Percentiles rank a stretch among this genome's conserved stretches.
Conservation (phyloP, 2,888 invertebrate genomes). For the Xylocampa areola region DNA sequence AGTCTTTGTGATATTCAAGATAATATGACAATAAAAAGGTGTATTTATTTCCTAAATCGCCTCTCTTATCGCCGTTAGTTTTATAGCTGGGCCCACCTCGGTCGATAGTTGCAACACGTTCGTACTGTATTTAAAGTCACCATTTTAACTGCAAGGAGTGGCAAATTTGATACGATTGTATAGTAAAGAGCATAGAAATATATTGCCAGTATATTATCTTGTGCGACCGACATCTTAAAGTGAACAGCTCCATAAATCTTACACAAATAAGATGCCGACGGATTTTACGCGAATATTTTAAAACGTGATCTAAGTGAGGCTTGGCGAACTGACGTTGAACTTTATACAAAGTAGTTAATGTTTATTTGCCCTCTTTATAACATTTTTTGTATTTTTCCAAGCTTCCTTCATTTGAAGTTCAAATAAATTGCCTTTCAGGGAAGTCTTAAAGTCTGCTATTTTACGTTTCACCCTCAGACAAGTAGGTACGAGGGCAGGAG, state of each 20-base stretch:
- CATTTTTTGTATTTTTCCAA: conserved; percentile 25
- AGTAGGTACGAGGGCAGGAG: conserved; percentile 25
- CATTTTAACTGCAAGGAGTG: conserved; percentile 34
- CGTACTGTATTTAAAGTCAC: conserved; percentile 21
- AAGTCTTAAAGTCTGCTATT: conserved; percentile 50
- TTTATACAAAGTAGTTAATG: conserved; percentile 30
- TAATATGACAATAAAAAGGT: conserved; percentile 57
- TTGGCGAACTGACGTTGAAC: conserved; percentile 20
- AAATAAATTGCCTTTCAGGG: conserved; percentile 53
- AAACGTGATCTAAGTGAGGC: conserved; percentile 37
- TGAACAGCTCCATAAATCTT: conserved; percentile 44
- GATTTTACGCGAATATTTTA: conserved; percentile 47
- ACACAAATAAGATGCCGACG: conserved; percentile 22
- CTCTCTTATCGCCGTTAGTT: conserved; percentile 43
- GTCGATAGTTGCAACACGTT: conserved; percentile 41
- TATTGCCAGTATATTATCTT: conserved; percentile 33
- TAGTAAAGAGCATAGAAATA: conserved; percentile 29
- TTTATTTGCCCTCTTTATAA: conserved; percentile 38
- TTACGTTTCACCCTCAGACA: conserved; percentile 39
- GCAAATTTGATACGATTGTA: conserved; percentile 38
- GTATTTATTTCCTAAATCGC: conserved; percentile 55
- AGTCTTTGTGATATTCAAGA: conserved; percentile 55
- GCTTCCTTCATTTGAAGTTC: conserved; percentile 48
- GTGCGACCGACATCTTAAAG: conserved; percentile 18
- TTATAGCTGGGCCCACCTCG: conserved; percentile 51